A percentile compares a stretch with the other conserved stretches of the same genome.
Conservation (phyloP, 1,140 invertebrate genomes). For the Drosophila azteca region DNA sequence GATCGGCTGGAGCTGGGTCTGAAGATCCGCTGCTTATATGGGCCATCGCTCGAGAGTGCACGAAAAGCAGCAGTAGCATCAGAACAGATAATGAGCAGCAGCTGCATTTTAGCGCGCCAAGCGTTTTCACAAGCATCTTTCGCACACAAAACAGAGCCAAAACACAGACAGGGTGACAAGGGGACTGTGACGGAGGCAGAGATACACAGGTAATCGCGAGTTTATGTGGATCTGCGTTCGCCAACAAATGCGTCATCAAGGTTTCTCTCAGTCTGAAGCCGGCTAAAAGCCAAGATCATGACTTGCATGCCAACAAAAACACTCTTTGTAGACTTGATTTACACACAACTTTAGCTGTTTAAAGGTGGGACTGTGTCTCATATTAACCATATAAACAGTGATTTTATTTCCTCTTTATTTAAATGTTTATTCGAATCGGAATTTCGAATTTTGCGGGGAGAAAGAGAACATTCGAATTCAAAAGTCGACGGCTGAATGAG, state of each 20-base stretch:
- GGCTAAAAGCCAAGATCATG: slow-evolving; percentile 74
- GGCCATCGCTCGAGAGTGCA: not conserved
- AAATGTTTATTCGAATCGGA: slow-evolving; percentile 12
- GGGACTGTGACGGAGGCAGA: not conserved
- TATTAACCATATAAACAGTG: slow-evolving; percentile 28
- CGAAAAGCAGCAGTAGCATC: slow-evolving; percentile 8
- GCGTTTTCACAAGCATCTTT: slow-evolving; percentile 64
- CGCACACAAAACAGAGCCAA: slow-evolving; percentile 23
- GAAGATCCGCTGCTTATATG: slow-evolving; percentile 52
- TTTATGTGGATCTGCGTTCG: slow-evolving; percentile 40
- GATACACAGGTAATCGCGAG: slow-evolving; percentile 30
- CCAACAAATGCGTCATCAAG: slow-evolving; percentile 72
- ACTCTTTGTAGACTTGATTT: slow-evolving; percentile 18
- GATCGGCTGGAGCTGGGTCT: slow-evolving; percentile 22
- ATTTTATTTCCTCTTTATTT: slow-evolving; percentile 27
- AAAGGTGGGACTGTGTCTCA: not conserved
- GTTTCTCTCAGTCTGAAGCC: slow-evolving; percentile 48
- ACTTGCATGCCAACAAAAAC: slow-evolving; percentile 56
- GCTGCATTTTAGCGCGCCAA: slow-evolving; percentile 72
- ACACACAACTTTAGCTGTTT: slow-evolving; percentile 10
- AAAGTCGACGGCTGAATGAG: slow-evolving; percentile 41
- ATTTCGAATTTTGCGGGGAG: slow-evolving; percentile 1
- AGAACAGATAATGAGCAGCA: slow-evolving; percentile 11
- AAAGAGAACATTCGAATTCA: slow-evolving; percentile 33
- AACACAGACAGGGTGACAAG: slow-evolving; percentile 19